phyloP scores from a whole-genome alignment of 2,113 vertebrate species.

The Agapornis roseicollis region DNA sequence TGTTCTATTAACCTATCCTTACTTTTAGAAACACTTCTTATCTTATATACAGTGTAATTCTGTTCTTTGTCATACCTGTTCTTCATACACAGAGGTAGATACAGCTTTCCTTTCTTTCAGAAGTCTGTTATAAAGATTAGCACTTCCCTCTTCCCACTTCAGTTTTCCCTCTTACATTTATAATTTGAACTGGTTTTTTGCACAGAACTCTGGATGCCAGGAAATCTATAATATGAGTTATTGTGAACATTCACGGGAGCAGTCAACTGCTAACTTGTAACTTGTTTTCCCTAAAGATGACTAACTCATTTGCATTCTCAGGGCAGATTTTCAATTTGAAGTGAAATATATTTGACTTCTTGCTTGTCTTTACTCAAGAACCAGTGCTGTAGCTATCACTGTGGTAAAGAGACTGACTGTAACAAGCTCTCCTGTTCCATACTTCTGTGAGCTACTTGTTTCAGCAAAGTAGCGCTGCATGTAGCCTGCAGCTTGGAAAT shows the following conservation, averaged over 20 bases:
- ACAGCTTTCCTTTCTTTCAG: not conserved
- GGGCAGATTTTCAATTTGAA: not conserved
- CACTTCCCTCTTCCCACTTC: not conserved
- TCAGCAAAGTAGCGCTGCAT: not conserved
- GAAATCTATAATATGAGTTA: not conserved
- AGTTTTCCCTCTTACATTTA: not conserved
- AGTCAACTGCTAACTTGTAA: not conserved
- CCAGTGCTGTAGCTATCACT: not conserved
- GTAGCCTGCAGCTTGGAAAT: not conserved
- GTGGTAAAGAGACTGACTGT: not conserved
- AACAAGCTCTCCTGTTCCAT: not conserved
- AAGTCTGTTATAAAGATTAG: not conserved
- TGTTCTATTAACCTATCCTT: not conserved
- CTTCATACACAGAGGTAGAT: not conserved
- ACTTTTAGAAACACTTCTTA: not conserved
- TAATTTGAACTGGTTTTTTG: not conserved
- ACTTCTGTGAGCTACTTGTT: not conserved
- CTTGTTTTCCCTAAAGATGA: not conserved
- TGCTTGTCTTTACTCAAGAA: not conserved
- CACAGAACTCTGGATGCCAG: not conserved
- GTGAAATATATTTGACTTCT: not conserved
- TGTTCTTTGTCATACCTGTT: not conserved
- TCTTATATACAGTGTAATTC: not conserved
- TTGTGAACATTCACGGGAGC: not conserved
- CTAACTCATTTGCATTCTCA: not conserved